Evolutionary conservation across 2,113 vertebrate genomes (phyloP).

Genomic region (Saccopteryx bilineata): DNA sequence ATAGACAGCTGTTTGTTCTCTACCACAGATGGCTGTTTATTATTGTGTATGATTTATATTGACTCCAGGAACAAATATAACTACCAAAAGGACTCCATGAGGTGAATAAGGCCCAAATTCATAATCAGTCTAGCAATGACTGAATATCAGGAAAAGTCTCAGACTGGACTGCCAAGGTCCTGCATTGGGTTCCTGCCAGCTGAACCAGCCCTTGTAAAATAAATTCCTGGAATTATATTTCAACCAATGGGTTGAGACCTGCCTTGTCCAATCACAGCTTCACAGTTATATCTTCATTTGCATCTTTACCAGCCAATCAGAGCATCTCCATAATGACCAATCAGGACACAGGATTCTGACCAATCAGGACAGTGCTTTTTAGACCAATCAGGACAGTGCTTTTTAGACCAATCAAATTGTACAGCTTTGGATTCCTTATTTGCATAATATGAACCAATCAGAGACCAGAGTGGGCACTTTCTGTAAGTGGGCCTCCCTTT

Average conservation of each 20-base stretch:
- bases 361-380: not conserved
- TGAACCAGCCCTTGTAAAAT: not conserved
- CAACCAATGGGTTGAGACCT: no score
- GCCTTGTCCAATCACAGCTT: no score
- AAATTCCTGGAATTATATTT: no score
- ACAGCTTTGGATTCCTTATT: not conserved
- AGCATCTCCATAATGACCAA: no score
- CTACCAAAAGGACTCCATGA: not conserved
- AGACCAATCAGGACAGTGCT: not conserved
- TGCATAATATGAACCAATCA: not conserved
- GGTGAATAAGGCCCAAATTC: not conserved
- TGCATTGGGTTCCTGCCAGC: not conserved
- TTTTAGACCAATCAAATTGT: not conserved
- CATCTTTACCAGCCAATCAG: no score
- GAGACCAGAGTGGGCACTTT: not conserved
- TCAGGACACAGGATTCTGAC: no score
- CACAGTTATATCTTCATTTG: no score
- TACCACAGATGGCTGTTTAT: not conserved
- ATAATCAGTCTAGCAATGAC: not conserved
- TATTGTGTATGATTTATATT: not conserved
- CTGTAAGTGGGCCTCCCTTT: not conserved
- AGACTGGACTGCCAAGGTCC: not conserved
- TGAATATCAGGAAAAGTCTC: not conserved
- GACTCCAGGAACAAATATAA: not conserved
- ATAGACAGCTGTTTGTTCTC: slow-evolving; percentile 12